Evolutionary conservation across 2,113 vertebrate species (phyloP), one percentile per base, ranked within the genome.

Genomic region (Perca flavescens): DNA sequence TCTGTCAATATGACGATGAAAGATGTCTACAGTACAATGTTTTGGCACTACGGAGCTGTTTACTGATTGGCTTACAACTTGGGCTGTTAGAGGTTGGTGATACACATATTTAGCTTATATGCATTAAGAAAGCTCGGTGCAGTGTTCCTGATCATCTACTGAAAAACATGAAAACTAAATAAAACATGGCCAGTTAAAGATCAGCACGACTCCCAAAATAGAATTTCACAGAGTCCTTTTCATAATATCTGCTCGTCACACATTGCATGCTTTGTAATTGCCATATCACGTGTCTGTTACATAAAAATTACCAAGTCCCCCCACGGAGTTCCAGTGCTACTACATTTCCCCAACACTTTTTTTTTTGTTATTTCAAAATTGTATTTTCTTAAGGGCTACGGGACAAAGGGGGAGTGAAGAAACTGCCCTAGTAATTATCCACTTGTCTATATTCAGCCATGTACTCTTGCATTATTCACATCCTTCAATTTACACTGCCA

Each of bases 381-480:
- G 70, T 64, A 76, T 90, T 86, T 52, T 87, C 74, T 86, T 70
- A 80, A 89, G 80, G 74, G 83, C 71, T 72, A 71, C 68, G 79
- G 89, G 90, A 84, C 88, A 90, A 86, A 87, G 85, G 86, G 86
- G 87, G 86, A 85, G 88, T 81, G 86, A 65, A 68, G 87, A 86
- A 84, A 89, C 72, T 89, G 85, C 86, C 85, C 89, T 68, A 72
- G 86, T 94, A 92, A 93, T 93, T 93, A 94, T 90, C 89, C 88
- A 89, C 88, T 91, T 92, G 91, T 92, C 92, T 90, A 88, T 88
- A 90, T 92, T 87, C 86, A 90, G 90, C 90, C 84, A 81, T 80
- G 66, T 87, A 88, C 88, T 91, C 79, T 63, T 94, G 91, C 91
- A 93, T 93, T 93, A 93, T 91, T 92, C 91, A 93, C 92, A 91